Evolutionary conservation across 2,888 invertebrate species (phyloP), one percentile per base, ranked within the genome.

Genomic region (Tiphia femorata): DNA sequence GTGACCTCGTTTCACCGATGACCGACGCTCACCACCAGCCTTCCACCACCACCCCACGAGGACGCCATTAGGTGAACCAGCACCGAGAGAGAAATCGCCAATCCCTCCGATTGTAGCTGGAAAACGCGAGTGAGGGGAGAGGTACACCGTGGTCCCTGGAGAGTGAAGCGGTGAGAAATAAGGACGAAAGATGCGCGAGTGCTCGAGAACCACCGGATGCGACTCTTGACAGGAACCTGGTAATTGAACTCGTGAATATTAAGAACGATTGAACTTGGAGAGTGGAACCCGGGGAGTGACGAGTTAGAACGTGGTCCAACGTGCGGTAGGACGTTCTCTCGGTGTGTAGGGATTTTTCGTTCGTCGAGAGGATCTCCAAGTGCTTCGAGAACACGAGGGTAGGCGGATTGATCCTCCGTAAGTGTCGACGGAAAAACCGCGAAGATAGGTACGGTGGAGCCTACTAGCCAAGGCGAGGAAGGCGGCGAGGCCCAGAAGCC

Each of bases 1-100:
- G 76, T 81, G 79, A 80, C 80, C 80, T 73, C 78, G 75, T 80
- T 80, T 80, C 69, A 71, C 70, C 77, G 72, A 76, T 79, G 80
- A 78, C 79, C 78, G 78, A 77, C 74, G 76, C 72, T 71, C 71
- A n/a, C n/a, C n/a, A n/a, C n/a, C n/a, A n/a, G n/a, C n/a, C n/a
- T n/a, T n/a, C n/a, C n/a, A n/a, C n/a, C 62, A 57, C 64, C 53
- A 63, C 66, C 60, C 68, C 68, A 52, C 58, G 56, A 51, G 57
- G n/a, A n/a, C 64, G 66, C 62, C 65, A 65, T 64, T 66, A 64
- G 51, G n/a, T 41, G 40, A 40, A 38, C 12, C 2, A 14, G 12
- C 12, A 33, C 12, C 14, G 57, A 58, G 43, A 57, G 51, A 43
- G 33, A 57, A 49, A 49, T 19, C 29, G 30, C n/a, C n/a, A n/a